phyloP scores from a whole-genome alignment of 2,113 vertebrate species.

The Hemicordylus capensis region DNA sequence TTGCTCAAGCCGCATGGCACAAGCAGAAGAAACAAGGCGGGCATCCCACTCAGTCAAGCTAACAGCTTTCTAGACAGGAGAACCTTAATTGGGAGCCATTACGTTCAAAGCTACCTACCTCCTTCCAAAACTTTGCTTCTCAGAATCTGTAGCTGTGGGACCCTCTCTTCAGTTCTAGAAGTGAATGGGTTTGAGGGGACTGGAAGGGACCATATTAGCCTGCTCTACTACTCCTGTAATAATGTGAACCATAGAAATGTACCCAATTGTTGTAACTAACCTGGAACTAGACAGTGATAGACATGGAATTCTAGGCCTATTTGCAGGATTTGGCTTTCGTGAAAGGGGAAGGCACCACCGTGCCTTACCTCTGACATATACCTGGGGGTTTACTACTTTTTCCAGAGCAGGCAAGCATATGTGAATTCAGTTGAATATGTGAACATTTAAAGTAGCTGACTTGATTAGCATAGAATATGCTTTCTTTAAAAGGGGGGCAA shows the following conservation, averaged over 20 bases:
- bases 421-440: not conserved
- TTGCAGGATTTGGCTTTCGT: not conserved
- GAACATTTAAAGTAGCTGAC: not conserved
- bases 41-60: conserved; percentile 3
- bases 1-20: conserved; percentile 2
- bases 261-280: not conserved
- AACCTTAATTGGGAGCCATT: conserved; percentile 9
- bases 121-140: not conserved
- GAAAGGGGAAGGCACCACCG: not conserved
- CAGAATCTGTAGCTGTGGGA: not conserved
- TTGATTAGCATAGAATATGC: not conserved
- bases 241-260: not conserved
- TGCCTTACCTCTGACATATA: not conserved
- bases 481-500: not conserved
- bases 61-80: conserved; percentile 4
- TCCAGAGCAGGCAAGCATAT: not conserved
- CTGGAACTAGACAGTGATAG: not conserved
- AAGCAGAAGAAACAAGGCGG: conserved; percentile 6
- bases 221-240: not conserved
- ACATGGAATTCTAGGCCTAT: not conserved
- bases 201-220: too few relatives aligned
- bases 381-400: not conserved
- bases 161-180: not conserved
- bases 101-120: not conserved
- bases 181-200: not conserved